Conservation (phyloP, 1,140 invertebrate genomes). For the Diabrotica virgifera region DNA sequence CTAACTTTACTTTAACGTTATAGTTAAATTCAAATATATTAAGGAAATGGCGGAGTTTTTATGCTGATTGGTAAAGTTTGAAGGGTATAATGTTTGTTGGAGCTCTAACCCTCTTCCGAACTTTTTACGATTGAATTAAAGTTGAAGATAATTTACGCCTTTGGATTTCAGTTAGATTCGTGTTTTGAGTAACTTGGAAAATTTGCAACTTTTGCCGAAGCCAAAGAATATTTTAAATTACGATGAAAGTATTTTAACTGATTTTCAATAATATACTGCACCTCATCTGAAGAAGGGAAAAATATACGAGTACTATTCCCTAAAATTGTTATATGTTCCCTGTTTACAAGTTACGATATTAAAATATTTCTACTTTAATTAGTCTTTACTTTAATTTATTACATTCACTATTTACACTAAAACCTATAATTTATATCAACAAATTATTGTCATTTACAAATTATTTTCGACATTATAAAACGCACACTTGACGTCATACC, state of each 20-base stretch:
- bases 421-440: too few relatives aligned
- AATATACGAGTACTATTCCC: too few relatives aligned
- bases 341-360: too few relatives aligned
- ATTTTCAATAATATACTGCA: background rate
- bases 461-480: too few relatives aligned
- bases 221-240: background rate
- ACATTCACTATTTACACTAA: too few relatives aligned
- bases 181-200: conserved; percentile 1
- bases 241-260: background rate
- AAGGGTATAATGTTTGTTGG: conserved; percentile 2
- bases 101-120: background rate
- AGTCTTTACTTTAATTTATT: too few relatives aligned
- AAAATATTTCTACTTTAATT: too few relatives aligned
- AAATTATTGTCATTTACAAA: too few relatives aligned
- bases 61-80: conserved; percentile 2
- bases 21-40: background rate
- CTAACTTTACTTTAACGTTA: conserved; percentile 3
- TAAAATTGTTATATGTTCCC: too few relatives aligned
- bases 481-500: too few relatives aligned
- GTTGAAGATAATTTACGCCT: background rate
- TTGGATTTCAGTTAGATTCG: conserved; percentile 2
- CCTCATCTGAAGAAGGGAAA: too few relatives aligned
- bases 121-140: conserved; percentile 3
- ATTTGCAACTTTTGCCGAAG: background rate
- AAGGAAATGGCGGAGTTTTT: background rate